Base-by-base conservation (phyloP, 1,140 invertebrate genomes). In the Mactra quadrangularis region DNA sequence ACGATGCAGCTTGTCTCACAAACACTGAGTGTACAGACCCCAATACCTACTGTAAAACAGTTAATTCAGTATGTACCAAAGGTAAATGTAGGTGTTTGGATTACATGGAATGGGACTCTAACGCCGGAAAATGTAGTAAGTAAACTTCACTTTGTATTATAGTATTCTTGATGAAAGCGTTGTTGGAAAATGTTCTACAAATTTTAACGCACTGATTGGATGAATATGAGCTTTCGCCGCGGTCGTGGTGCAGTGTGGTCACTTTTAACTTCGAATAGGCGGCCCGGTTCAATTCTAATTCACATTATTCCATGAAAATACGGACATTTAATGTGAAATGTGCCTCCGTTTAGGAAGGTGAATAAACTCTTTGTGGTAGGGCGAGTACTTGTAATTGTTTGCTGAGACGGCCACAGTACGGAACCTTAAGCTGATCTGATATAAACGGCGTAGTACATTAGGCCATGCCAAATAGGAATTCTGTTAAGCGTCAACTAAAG, bases 121-220 rank as follows among this genome's bases (percentile, higher is more conserved):
- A 17, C 31, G 22, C 22, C n/a, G n/a, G 17, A 1, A 66, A 41
- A 66, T 66, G 62, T 38, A 66, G 62, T 66, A 66, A 66, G 62
- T 66, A 41, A 41, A 6, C n/a, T n/a, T n/a, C n/a, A n/a, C n/a
- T n/a, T n/a, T n/a, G n/a, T n/a, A n/a, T n/a, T n/a, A n/a, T n/a
- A n/a, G n/a, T n/a, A n/a, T n/a, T n/a, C n/a, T n/a, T n/a, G n/a
- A n/a, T n/a, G n/a, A n/a, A n/a, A n/a, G n/a, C n/a, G n/a, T n/a
- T n/a, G n/a, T n/a, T n/a, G n/a, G n/a, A n/a, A n/a, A n/a, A n/a
- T n/a, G 11, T 55, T 47, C 9, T 47, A 47, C 19, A 47, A 47
- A 47, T 19, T 19, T 47, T 11, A 47, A 47, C 45, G 19, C 45
- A 47, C 9, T 47, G 19, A 47, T 19, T 11, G 9, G 45, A 47